phyloP scores from a whole-genome alignment of 2,113 vertebrate species.

The Opisthocomus hoazin region DNA sequence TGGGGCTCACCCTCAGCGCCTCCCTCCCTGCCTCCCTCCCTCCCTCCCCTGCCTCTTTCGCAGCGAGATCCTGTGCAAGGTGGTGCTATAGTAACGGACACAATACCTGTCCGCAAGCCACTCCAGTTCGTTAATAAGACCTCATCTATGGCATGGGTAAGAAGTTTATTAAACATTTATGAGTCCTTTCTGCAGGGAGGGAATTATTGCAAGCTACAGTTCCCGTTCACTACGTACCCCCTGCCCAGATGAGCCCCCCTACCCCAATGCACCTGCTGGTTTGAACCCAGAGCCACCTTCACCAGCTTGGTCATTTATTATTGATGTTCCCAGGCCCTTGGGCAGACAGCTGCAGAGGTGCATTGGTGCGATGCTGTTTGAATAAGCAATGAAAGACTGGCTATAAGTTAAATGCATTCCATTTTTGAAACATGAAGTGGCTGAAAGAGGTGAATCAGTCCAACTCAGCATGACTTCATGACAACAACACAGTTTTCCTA shows the following conservation, averaged over 20 bases:
- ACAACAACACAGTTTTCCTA: accelerated
- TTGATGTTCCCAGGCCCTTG: background rate
- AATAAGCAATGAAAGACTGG: background rate
- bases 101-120: slow-evolving; percentile 66
- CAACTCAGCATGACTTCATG: background rate
- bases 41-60: slow-evolving; percentile 24
- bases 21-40: background rate
- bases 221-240: background rate
- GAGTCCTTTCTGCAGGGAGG: background rate
- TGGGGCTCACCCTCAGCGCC: slow-evolving; percentile 32
- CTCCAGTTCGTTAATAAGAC: slow-evolving; percentile 56
- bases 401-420: background rate
- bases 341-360: background rate
- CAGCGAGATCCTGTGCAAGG: slow-evolving; percentile 44
- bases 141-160: slow-evolving; percentile 22
- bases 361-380: accelerated
- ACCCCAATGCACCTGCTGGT: background rate
- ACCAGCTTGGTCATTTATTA: background rate
- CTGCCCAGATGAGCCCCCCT: accelerated
- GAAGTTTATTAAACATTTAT: slow-evolving; percentile 72
- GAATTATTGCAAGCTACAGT: background rate
- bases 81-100: slow-evolving; percentile 74
- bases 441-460: background rate
- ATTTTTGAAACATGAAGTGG: background rate
- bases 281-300: background rate